phyloP scores from a whole-genome alignment of 2,888 invertebrate species.

The Sisyra terminalis region DNA sequence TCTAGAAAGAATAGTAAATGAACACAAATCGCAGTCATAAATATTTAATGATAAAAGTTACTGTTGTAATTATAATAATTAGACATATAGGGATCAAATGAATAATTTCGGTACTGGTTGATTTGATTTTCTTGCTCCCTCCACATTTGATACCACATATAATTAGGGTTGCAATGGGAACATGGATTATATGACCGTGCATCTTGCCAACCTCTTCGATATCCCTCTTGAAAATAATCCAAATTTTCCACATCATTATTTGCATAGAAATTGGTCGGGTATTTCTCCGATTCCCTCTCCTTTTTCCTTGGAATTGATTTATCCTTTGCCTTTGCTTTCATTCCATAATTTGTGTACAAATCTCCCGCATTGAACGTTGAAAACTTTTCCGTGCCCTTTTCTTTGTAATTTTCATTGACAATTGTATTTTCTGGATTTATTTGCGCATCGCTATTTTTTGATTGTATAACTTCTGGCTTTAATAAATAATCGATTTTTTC shows the following conservation, averaged over 20 bases:
- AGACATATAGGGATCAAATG: neutral
- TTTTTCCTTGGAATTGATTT: no score
- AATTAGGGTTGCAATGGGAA: no score
- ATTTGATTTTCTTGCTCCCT: constrained; percentile 1
- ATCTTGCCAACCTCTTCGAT: no score
- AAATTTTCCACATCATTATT: neutral
- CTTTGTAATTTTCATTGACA: neutral
- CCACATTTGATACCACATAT: constrained; percentile 7
- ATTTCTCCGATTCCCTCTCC: neutral
- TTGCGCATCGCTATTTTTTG: neutral
- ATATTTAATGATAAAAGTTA: no score
- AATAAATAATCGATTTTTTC: neutral
- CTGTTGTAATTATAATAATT: neutral
- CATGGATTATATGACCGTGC: no score
- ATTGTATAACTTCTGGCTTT: neutral
- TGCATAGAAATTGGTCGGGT: neutral
- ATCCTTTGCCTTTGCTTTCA: no score
- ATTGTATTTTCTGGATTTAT: neutral
- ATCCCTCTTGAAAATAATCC: no score
- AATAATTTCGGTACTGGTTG: neutral
- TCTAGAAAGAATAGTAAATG: no score
- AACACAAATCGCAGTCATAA: no score
- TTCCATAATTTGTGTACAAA: no score
- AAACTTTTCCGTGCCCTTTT: neutral
- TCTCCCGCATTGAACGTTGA: neutral